phyloP scores from a whole-genome alignment of 2,113 vertebrate genomes.

The Callopanchax toddi region DNA sequence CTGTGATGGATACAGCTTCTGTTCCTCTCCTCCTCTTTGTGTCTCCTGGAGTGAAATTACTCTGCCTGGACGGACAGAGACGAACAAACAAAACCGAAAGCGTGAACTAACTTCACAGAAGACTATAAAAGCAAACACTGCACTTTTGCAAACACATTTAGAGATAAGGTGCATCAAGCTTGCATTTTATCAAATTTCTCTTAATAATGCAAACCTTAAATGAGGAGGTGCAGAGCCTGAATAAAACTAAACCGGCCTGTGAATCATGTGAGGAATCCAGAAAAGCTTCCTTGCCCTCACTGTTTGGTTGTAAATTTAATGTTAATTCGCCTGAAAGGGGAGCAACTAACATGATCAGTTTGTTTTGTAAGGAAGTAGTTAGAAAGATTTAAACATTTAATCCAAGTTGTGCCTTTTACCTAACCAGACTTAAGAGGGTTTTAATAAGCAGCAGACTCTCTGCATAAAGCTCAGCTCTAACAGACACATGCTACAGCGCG shows the following conservation, averaged over 20 bases:
- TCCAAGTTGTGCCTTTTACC: neutral
- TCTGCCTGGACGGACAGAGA: slow-evolving; percentile 58
- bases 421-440: neutral
- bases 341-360: slow-evolving; percentile 40
- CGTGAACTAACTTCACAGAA: slow-evolving; percentile 20
- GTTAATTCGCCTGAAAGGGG: slow-evolving; percentile 61
- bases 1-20: slow-evolving; percentile 41
- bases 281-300: slow-evolving; percentile 61
- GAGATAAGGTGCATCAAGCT: slow-evolving; percentile 11
- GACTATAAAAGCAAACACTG: slow-evolving; percentile 30
- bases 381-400: no score
- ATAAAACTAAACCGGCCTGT: slow-evolving; percentile 73
- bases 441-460: slow-evolving; percentile 15
- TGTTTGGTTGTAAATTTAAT: slow-evolving; percentile 74
- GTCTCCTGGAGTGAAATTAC: slow-evolving; percentile 62
- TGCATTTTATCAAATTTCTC: slow-evolving; percentile 36
- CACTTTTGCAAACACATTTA: slow-evolving; percentile 8
- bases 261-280: slow-evolving; percentile 64
- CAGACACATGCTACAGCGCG: slow-evolving; percentile 63
- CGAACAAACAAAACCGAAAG: neutral
- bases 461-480: slow-evolving; percentile 51
- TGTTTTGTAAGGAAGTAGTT: slow-evolving; percentile 10
- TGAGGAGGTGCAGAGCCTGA: slow-evolving; percentile 38
- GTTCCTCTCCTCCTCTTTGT: slow-evolving; percentile 70
- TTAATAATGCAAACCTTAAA: no score